Evolutionary conservation across 2,797 vertebrate genomes (phyloP).

Genomic region (Hemibagrus guttatus): DNA sequence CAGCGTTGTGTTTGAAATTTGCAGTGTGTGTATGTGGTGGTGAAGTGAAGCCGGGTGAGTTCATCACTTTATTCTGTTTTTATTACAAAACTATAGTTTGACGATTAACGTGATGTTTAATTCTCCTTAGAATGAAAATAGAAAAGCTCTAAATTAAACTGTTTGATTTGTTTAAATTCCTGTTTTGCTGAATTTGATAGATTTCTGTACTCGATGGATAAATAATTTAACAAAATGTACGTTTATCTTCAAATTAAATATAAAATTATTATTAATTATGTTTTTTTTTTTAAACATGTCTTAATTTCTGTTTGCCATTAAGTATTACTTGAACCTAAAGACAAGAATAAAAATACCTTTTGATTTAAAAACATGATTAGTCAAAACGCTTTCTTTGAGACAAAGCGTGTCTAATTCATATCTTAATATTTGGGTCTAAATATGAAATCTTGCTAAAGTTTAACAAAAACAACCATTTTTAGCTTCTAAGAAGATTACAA

Average conservation of each 20-base stretch:
- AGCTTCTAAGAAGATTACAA: not conserved
- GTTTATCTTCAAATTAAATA: not conserved
- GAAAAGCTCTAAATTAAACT: not conserved
- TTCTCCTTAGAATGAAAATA: not conserved
- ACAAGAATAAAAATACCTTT: not conserved
- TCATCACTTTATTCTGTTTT: not conserved
- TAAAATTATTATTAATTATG: not conserved
- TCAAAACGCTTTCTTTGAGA: not conserved
- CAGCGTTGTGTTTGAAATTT: constrained; percentile 67
- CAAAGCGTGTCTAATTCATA: not conserved
- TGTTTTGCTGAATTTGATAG: not conserved
- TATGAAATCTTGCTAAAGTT: not conserved
- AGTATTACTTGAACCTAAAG: too few relatives aligned
- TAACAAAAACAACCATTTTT: not conserved
- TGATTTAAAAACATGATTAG: not conserved
- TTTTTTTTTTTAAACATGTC: not conserved
- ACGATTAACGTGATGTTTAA: not conserved
- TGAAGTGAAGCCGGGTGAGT: not conserved
- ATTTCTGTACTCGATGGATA: not conserved
- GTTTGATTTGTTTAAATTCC: not conserved
- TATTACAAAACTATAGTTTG: not conserved
- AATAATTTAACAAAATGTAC: not conserved
- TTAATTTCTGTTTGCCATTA: not conserved
- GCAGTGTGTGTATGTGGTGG: not conserved
- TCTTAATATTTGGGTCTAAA: not conserved